phyloP scores from a whole-genome alignment of 2,888 invertebrate genomes.

The Sphaerophoria taeniata region DNA sequence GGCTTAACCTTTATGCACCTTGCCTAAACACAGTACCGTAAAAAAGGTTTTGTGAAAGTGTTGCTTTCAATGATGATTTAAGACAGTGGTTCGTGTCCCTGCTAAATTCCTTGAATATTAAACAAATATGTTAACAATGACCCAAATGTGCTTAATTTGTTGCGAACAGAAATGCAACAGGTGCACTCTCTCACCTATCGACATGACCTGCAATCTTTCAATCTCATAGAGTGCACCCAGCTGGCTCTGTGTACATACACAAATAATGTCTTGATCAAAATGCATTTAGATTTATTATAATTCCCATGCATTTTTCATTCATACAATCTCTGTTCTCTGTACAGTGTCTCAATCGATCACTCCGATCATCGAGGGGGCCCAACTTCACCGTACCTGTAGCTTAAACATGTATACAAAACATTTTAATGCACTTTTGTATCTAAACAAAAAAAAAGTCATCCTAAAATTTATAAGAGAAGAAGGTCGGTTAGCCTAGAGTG shows the following conservation, averaged over 20 bases:
- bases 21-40: too few species aligned
- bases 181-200: conserved; percentile 32
- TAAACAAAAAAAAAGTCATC: neutral
- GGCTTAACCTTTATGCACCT: too few species aligned
- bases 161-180: conserved; percentile 28
- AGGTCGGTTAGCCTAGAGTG: conserved; percentile 39
- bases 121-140: neutral
- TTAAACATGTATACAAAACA: conserved; percentile 12
- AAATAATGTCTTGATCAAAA: conserved; percentile 35
- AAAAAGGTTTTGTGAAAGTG: too few species aligned
- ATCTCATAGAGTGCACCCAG: conserved; percentile 22
- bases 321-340: conserved; percentile 30
- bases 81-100: neutral
- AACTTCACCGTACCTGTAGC: conserved; percentile 3
- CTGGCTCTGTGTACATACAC: neutral
- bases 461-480: neutral
- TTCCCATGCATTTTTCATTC: conserved; percentile 51
- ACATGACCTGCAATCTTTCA: conserved; percentile 16
- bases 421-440: conserved; percentile 38
- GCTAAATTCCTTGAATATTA: neutral
- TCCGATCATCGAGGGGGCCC: neutral
- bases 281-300: conserved; percentile 18
- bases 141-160: conserved; percentile 14
- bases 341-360: conserved; percentile 61
- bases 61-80: too few species aligned